A percentile compares a stretch with the other conserved stretches of the same genome.
Conservation (phyloP, 2,113 vertebrate species). For the Halcyon malimbica region DNA sequence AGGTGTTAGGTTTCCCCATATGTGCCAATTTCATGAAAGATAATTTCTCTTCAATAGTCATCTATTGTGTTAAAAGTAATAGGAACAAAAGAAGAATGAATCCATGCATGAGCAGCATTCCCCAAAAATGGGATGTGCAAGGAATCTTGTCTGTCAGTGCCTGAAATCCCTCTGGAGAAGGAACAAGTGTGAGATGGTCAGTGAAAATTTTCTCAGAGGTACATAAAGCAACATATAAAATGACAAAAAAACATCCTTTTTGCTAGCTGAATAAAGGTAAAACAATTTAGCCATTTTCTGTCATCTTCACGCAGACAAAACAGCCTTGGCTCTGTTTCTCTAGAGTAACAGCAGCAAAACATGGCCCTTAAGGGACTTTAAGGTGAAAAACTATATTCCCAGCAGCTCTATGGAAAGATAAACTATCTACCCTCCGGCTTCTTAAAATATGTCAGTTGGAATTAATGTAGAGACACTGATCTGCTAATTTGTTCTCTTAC, state of each 20-base stretch:
- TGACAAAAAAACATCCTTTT: neutral
- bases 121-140: neutral
- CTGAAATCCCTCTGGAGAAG: neutral
- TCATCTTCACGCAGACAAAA: neutral
- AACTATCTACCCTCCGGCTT: neutral
- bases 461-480: neutral
- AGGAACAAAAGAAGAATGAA: neutral
- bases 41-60: neutral
- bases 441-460: neutral
- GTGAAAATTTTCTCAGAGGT: neutral
- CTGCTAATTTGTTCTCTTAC: neutral
- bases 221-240: neutral
- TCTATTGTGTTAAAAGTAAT: neutral
- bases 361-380: neutral
- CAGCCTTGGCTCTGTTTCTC: neutral
- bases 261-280: neutral
- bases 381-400: neutral
- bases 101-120: neutral
- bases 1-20: neutral
- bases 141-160: neutral
- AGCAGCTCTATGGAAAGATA: neutral
- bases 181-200: neutral
- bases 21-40: neutral
- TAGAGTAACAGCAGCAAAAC: neutral
- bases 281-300: neutral